phyloP scores from a whole-genome alignment of 2,888 invertebrate genomes.

The Xanthorhoe spadicearia region DNA sequence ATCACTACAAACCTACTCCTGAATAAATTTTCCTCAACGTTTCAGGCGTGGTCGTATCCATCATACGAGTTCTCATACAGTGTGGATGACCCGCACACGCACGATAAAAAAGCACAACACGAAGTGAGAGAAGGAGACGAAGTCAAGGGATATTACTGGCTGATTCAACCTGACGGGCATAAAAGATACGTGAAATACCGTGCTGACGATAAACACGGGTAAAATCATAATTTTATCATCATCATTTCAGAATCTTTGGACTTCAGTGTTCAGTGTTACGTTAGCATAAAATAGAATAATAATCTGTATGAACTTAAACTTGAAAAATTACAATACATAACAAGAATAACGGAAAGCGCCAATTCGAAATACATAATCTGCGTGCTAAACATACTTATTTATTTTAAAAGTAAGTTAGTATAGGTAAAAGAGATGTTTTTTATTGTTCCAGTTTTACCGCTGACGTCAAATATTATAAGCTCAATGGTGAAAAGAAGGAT shows the following conservation, averaged over 20 bases:
- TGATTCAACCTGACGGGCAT: constrained; percentile 81
- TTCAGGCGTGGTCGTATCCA: constrained; percentile 75
- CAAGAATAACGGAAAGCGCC: too few species aligned
- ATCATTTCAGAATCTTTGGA: not conserved
- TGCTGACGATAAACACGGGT: constrained; percentile 82
- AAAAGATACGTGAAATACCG: constrained; percentile 80
- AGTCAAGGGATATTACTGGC: constrained; percentile 81
- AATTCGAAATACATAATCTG: too few species aligned
- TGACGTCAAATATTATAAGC: constrained; percentile 37
- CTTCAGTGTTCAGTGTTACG: too few species aligned
- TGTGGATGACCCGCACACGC: constrained; percentile 83
- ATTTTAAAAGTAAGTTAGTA: not conserved
- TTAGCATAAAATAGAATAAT: too few species aligned
- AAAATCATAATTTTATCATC: constrained; percentile 1
- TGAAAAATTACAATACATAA: too few species aligned
- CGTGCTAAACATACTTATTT: too few species aligned
- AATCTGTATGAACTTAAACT: too few species aligned
- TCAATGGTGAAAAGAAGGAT: constrained; percentile 15
- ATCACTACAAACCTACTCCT: too few species aligned
- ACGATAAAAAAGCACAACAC: constrained; percentile 81
- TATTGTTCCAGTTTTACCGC: constrained; percentile 38
- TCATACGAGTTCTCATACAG: constrained; percentile 83
- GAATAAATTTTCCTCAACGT: not conserved
- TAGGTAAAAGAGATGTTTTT: too few species aligned
- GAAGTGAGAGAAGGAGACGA: constrained; percentile 79